A percentile compares a stretch with the other conserved stretches of the same genome.
phyloP scores from a whole-genome alignment of 2,113 vertebrate genomes.

The Atractosteus spatula region DNA sequence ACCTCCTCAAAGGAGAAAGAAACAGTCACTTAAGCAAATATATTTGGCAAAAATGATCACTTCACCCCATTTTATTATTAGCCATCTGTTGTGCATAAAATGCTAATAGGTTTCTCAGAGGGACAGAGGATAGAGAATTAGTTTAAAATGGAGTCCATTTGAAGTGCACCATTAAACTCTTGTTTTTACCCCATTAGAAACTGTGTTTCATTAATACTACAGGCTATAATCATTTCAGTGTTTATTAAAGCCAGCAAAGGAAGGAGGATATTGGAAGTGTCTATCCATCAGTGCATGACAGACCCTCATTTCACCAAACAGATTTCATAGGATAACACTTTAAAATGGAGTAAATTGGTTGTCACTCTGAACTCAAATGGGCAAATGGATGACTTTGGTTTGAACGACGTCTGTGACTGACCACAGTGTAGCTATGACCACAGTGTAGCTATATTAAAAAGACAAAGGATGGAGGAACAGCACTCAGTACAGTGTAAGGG shows the following conservation, averaged over 20 bases:
- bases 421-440: too few relatives aligned
- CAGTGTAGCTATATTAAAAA: too few relatives aligned
- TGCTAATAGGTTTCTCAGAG: conserved; percentile 1
- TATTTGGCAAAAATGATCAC: neutral
- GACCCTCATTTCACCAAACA: neutral
- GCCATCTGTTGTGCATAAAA: conserved; percentile 1
- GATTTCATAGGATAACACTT: too few relatives aligned
- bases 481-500: too few relatives aligned
- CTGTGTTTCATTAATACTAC: conserved; percentile 1
- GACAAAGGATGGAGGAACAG: too few relatives aligned
- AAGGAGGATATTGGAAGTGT: neutral
- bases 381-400: too few relatives aligned
- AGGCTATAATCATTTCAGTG: neutral
- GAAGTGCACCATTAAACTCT: neutral
- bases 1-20: too few relatives aligned
- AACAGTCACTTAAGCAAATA: neutral
- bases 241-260: neutral
- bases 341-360: too few relatives aligned
- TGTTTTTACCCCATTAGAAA: neutral
- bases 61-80: neutral
- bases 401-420: too few relatives aligned
- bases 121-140: neutral
- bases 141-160: conserved; percentile 5
- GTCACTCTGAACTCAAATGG: too few relatives aligned
- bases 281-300: neutral